phyloP scores from a whole-genome alignment of 2,888 invertebrate species.

The Agrilus mali region DNA sequence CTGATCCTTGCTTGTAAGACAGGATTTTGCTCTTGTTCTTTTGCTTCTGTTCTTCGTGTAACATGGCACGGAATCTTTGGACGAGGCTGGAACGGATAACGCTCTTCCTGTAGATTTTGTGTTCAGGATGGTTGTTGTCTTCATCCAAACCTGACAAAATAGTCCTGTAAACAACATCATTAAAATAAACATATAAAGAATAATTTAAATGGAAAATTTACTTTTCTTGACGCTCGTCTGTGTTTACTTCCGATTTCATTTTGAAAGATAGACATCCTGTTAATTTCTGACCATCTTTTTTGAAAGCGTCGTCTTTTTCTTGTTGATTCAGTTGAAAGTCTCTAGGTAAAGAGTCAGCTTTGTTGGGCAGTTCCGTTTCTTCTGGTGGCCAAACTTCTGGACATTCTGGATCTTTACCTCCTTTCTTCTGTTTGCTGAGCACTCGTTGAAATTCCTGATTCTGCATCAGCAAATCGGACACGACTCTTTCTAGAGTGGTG shows the following conservation, averaged over 20 bases:
- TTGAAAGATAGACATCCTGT: conserved; percentile 1
- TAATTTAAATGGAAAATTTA: conserved; percentile 13
- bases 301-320: conserved; percentile 35
- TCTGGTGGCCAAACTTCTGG: conserved; percentile 47
- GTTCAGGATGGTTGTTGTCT: conserved; percentile 55
- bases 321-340: conserved; percentile 57
- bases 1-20: conserved; percentile 67
- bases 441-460: conserved; percentile 72
- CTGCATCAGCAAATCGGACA: conserved; percentile 70
- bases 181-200: neutral
- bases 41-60: conserved; percentile 27
- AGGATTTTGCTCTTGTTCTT: conserved; percentile 35
- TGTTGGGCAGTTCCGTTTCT: conserved; percentile 52
- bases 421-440: conserved; percentile 57
- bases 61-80: conserved; percentile 39
- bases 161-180: no score
- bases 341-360: conserved; percentile 65
- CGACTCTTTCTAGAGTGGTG: conserved; percentile 61
- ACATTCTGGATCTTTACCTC: conserved; percentile 25
- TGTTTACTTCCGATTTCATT: conserved; percentile 9
- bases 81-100: conserved; percentile 46
- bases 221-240: conserved; percentile 26
- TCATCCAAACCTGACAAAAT: no score
- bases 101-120: conserved; percentile 62
- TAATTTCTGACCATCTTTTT: conserved; percentile 28